Base-by-base conservation (phyloP, 2,888 invertebrate genomes). In the Rapana venosa region DNA sequence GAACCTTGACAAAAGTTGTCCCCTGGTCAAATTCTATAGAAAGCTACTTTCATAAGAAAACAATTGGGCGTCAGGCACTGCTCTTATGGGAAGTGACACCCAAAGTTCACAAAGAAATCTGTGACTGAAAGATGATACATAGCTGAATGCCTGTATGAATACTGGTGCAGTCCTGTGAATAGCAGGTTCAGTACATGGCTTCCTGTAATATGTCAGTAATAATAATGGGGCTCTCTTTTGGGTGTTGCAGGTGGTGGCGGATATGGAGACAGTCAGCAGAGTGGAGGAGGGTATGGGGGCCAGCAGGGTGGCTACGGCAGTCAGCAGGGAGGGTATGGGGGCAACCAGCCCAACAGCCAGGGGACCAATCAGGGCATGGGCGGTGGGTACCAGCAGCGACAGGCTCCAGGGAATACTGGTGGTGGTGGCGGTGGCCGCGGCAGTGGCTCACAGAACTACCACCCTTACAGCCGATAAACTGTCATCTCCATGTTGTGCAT, bases 221-320 rank as follows among this genome's bases (percentile, higher is more conserved):
- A 66, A 13, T 66, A 22, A 66, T 66, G 66, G 4, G 66, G 11
- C 0, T 26, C 58, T 58, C 4, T 8, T 74, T 1, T n/a, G 20
- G 20, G n/a, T 20, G 26, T 85, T 85, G 17, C 58, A 85, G 58
- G 85, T 30, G 58, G 58, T 35, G 86, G 86, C n/a, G 89, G 89
- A 32, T 89, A 89, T 56, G 84, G 88, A 4, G 89, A 83, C 36
- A 26, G 35, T 20, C 89, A 89, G 56, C 81, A 83, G 58, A 70
- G 83, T 26, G 66, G 66, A 17, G 66, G 86, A 6, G 89, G 90
- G 26, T 88, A 90, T 22, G 89, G 89, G 47, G 87, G 90, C 26
- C 90, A 90, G 32, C 90, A 91, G 47, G 83, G 85, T 58, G 88
- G 89, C 26, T 90, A 90, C 77, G 90, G 90, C 58, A 86, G 87